A percentile compares a stretch with the other conserved stretches of the same genome.
These are phyloP conservation scores for Danionella cerebrum DNA, from an alignment of 2,113 vertebrate species.

Conservation along the genomic window DNA sequence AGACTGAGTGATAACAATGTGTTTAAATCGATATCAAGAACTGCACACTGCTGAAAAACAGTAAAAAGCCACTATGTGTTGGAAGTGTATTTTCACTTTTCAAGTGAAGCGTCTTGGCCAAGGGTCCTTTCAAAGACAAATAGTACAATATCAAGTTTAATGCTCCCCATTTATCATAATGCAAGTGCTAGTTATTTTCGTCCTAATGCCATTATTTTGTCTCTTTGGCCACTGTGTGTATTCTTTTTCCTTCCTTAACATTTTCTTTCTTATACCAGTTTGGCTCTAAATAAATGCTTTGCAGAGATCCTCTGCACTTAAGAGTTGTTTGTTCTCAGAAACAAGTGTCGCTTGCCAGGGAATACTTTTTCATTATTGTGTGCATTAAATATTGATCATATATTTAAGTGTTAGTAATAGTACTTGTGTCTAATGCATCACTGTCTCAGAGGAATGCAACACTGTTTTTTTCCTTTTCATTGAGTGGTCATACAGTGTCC, in stretches of 20 bases:
- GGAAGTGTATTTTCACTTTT: no score
- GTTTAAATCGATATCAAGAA: no score
- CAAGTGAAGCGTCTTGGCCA: background rate
- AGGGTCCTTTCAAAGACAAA: conserved; percentile 18
- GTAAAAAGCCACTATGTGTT: no score
- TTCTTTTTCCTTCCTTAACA: background rate
- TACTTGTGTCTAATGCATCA: conserved; percentile 2
- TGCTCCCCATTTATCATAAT: conserved; percentile 8
- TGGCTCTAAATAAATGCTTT: no score
- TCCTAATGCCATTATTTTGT: no score
- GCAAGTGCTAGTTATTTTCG: no score
- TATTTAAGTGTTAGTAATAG: conserved; percentile 14
- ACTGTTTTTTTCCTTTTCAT: no score
- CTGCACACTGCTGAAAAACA: no score
- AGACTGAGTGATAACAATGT: no score
- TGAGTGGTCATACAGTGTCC: no score
- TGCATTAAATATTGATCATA: conserved; percentile 21
- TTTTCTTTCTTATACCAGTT: no score
- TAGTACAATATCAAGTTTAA: conserved; percentile 18
- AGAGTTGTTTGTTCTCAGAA: conserved; percentile 12
- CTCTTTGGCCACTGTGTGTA: no score
- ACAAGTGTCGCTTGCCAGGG: background rate
- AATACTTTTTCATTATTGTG: conserved; percentile 14
- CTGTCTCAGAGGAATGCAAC: background rate
- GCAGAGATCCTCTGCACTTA: background rate